phyloP scores from a whole-genome alignment of 53 echinoderm and acorn worm genomes.

The Crossaster papposus region DNA sequence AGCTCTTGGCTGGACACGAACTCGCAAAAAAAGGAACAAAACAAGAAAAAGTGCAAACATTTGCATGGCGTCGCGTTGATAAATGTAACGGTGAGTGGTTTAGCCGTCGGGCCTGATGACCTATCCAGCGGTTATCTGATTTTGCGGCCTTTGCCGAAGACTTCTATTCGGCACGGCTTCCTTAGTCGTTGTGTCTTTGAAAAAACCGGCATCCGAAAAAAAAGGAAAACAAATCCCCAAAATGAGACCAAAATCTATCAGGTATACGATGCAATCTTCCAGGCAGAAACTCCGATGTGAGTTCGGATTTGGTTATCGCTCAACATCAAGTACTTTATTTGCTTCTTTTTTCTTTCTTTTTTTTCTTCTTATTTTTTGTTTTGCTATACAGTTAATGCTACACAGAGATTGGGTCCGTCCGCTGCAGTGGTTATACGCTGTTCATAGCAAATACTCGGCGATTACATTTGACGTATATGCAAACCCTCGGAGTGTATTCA shows the following conservation, averaged over 20 bases:
- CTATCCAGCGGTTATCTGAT: slow-evolving; percentile 5
- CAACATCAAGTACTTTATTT: background rate
- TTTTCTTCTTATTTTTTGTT: background rate
- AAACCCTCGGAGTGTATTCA: background rate
- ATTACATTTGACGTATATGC: background rate
- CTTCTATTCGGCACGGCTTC: background rate
- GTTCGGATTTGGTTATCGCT: background rate
- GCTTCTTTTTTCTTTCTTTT: background rate
- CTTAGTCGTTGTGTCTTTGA: background rate
- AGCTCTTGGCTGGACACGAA: background rate
- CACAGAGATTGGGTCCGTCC: background rate
- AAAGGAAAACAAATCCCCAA: background rate
- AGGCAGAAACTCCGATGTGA: background rate
- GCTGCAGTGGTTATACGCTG: background rate
- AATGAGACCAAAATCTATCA: background rate
- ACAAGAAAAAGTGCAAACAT: too few species aligned
- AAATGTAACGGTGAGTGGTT: slow-evolving; percentile 37
- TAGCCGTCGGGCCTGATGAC: slow-evolving; percentile 7
- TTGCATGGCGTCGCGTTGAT: slow-evolving; percentile 11
- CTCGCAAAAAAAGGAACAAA: too few species aligned
- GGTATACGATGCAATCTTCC: background rate
- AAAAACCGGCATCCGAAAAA: background rate
- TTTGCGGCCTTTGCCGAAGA: background rate
- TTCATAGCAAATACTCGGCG: background rate
- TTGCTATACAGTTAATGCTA: background rate